Conservation (phyloP, 2,888 invertebrate genomes). For the Drosophila crucigera region DNA sequence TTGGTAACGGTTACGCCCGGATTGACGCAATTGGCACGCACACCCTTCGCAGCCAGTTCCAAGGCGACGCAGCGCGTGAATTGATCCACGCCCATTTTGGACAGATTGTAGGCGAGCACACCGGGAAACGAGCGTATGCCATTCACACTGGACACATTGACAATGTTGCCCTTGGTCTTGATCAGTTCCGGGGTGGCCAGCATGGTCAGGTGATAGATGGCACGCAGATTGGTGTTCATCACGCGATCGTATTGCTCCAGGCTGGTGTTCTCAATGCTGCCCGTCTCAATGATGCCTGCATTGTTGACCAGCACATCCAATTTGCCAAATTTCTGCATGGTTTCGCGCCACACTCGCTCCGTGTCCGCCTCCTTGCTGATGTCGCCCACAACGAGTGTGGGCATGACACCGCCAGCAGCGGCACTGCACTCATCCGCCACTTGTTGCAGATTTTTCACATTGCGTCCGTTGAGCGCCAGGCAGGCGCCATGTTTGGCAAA, state of each 20-base stretch:
- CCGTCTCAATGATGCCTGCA: conserved; percentile 93
- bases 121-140: conserved; percentile 96
- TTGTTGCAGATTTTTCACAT: conserved; percentile 88
- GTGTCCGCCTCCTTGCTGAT: conserved; percentile 91
- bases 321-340: conserved; percentile 90
- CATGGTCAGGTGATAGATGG: conserved; percentile 93
- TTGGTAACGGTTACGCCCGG: conserved; percentile 96
- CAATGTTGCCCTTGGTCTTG: conserved; percentile 94
- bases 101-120: conserved; percentile 95
- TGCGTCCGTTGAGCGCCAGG: conserved; percentile 89
- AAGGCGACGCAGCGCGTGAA: conserved; percentile 96
- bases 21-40: conserved; percentile 96
- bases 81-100: conserved; percentile 97
- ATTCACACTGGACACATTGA: conserved; percentile 97
- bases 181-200: conserved; percentile 94
- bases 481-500: conserved; percentile 89
- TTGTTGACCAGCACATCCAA: conserved; percentile 95
- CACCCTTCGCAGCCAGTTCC: conserved; percentile 92
- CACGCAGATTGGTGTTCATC: conserved; percentile 95
- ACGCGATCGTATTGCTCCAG: conserved; percentile 95
- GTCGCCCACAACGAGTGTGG: conserved; percentile 88
- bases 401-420: conserved; percentile 52
- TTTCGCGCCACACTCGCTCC: conserved; percentile 89
- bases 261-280: conserved; percentile 93
- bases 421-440: conserved; percentile 87